Evolutionary conservation across 2,888 invertebrate genomes (phyloP), one percentile per base, ranked within the genome.

Genomic region (Agrotis ipsilon): DNA sequence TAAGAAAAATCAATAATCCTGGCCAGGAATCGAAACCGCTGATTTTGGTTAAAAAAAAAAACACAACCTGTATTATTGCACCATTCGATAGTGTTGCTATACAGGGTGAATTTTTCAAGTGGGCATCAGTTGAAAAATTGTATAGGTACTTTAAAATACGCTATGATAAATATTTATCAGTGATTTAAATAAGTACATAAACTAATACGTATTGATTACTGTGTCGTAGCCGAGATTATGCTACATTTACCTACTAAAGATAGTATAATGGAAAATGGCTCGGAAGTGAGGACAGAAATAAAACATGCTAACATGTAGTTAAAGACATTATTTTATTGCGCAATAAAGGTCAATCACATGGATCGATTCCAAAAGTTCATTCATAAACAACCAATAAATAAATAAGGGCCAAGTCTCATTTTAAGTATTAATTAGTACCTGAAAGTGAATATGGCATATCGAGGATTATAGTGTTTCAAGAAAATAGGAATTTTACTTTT

Each of bases 321-420:
- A 48, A 27, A 55, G 43, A 57, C 49, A 81, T 68, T 1, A 61
- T 68, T 80, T 80, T 78, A 80, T 70, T 82, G 59, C 82, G 51
- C 73, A 70, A 62, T 55, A 52, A 59, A 78, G 59, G 4, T 60
- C 59, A 68, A 59, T 46, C 58, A 64, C 63, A 67, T 61, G 9
- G 54, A 75, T 59, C 21, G 32, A 62, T 71, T 67, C 13, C 45
- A 46, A 21, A 32, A 59, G 65, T 67, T 16, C 45, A 49, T 45
- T 67, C 49, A 58, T 60, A 46, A 72, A 51, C 11, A 43, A 64
- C 74, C 7, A 65, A 69, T 45, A 59, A 79, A 68, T 67, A 72
- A 78, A 80, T 64, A 64, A 57, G 13, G n/a, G 43, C 13, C 13
- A 59, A 57, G 32, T 52, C 19, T 46, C 45, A 67, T 62, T 57